Evolutionary conservation across 2,888 invertebrate genomes (phyloP).

Genomic region (Lottia gigantea): DNA sequence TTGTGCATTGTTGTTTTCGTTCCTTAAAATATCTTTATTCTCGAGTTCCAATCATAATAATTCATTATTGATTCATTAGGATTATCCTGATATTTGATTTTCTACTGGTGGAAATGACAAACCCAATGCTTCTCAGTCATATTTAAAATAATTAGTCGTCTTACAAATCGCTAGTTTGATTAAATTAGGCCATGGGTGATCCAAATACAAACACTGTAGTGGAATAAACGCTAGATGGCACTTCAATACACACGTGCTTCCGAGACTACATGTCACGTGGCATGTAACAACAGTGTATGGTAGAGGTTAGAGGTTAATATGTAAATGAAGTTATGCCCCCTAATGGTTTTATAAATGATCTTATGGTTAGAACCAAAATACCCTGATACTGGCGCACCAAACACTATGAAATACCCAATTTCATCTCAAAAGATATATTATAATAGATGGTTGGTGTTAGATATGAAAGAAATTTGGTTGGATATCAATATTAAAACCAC

Average conservation of each 20-base stretch:
- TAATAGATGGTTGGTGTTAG: no score
- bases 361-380: no score
- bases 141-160: not conserved
- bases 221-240: not conserved
- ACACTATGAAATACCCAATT: no score
- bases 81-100: not conserved
- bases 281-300: not conserved
- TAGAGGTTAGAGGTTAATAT: not conserved
- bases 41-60: no score
- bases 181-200: not conserved
- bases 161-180: slow-evolving; percentile 3
- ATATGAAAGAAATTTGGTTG: no score
- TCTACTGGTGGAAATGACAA: not conserved
- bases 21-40: no score
- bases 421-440: no score
- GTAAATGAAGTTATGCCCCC: slow-evolving; percentile 1
- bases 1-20: no score
- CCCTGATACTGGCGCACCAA: no score
- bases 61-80: not conserved
- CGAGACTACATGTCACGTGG: not conserved
- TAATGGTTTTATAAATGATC: no score
- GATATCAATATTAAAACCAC: no score
- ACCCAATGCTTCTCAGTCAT: not conserved
- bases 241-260: slow-evolving; percentile 1
- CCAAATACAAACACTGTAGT: not conserved